Percentiles rank a stretch among this genome's conserved stretches.
Conservation (phyloP, 2,797 vertebrate species). For the Monodelphis domestica region DNA sequence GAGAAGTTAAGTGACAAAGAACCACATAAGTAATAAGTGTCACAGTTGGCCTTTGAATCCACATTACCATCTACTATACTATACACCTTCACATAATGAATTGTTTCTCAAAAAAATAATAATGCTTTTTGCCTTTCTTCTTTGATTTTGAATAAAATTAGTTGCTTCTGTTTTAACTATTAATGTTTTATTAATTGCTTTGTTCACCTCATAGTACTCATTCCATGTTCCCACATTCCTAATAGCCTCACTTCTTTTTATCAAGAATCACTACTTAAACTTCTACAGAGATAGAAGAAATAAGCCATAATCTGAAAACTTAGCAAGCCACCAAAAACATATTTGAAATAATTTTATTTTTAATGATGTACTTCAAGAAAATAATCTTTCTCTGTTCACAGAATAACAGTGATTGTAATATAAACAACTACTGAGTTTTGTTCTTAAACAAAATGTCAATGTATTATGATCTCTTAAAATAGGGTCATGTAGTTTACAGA, state of each 20-base stretch:
- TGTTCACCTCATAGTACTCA: conserved; percentile 19
- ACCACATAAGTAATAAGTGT: not conserved
- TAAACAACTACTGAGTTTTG: conserved; percentile 75
- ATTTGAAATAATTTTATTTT: conserved; percentile 70
- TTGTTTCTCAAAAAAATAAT: no score
- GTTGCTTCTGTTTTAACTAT: no score
- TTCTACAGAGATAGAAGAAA: conserved; percentile 56
- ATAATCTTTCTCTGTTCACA: conserved; percentile 63
- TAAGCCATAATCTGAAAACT: conserved; percentile 80
- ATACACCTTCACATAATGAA: not conserved
- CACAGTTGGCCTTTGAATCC: not conserved
- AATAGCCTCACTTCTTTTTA: conserved; percentile 56
- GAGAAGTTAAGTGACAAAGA: no score
- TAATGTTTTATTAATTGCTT: no score
- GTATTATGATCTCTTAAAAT: conserved; percentile 75
- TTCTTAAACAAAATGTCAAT: conserved; percentile 79
- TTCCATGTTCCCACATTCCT: conserved; percentile 44
- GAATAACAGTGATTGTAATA: conserved; percentile 72
- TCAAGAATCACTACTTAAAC: conserved; percentile 62
- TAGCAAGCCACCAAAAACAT: conserved; percentile 71
- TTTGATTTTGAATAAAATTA: no score
- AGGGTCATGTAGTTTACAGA: conserved; percentile 77
- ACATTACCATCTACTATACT: not conserved
- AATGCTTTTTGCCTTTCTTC: no score
- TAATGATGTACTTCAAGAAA: conserved; percentile 75